Percentiles rank a stretch among this genome's conserved stretches.
Conservation (phyloP, 2,113 vertebrate genomes). For the Camelus dromedarius region DNA sequence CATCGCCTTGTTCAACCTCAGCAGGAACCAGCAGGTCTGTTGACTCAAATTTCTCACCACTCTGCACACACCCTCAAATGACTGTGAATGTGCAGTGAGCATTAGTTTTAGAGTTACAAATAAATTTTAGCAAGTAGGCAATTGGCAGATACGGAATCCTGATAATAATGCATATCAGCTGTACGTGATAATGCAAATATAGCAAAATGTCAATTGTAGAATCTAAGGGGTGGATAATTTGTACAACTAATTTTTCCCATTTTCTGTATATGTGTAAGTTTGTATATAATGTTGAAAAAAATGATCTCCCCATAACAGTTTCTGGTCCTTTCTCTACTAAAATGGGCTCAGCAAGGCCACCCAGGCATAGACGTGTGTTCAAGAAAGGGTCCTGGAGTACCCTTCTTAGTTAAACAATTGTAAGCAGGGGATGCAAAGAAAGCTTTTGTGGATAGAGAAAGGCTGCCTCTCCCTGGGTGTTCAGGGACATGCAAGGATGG, state of each 20-base stretch:
- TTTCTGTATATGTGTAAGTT: background rate
- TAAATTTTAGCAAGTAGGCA: background rate
- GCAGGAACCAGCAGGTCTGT: rapidly evolving
- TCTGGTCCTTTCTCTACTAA: background rate
- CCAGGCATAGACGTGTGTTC: background rate
- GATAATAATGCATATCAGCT: background rate
- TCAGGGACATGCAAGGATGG: background rate
- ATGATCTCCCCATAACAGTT: background rate
- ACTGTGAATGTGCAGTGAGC: background rate
- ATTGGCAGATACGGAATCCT: background rate
- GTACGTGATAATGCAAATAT: background rate
- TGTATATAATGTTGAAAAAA: background rate
- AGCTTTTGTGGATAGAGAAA: background rate
- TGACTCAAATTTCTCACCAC: background rate
- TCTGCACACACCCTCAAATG: background rate
- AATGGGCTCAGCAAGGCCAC: background rate
- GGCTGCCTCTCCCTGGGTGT: background rate
- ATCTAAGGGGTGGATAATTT: too few relatives aligned
- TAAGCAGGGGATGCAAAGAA: background rate
- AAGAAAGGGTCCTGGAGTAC: background rate
- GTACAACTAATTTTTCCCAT: background rate
- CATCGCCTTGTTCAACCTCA: rapidly evolving
- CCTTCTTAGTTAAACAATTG: background rate
- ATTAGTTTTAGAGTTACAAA: background rate
- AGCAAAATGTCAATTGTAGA: background rate